A percentile compares a stretch with the other conserved stretches of the same genome.
phyloP scores from a whole-genome alignment of 2,113 vertebrate species.

The Pungitius pungitius region DNA sequence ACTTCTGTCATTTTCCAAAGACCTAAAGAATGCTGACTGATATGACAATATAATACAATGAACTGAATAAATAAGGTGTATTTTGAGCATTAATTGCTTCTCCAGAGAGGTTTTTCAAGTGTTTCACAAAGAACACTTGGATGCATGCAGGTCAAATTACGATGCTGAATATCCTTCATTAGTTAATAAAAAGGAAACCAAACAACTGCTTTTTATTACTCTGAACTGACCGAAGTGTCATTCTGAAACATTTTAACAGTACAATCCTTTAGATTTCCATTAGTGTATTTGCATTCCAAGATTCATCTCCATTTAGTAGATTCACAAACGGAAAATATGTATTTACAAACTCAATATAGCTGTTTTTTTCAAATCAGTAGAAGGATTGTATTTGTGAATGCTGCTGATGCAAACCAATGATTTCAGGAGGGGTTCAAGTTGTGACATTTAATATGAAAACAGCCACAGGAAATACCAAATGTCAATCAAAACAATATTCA shows the following conservation, averaged over 20 bases:
- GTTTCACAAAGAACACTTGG: conserved; percentile 13
- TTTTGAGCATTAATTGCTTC: conserved; percentile 40
- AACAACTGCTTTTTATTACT: neutral
- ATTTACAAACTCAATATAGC: neutral
- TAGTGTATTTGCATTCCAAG: neutral
- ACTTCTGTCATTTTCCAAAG: conserved; percentile 14
- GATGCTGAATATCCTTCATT: neutral
- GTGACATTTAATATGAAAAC: neutral
- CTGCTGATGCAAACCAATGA: neutral
- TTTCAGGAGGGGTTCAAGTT: neutral
- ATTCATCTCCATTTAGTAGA: neutral
- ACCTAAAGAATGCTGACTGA: conserved; percentile 24
- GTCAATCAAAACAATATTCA: neutral
- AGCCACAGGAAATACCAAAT: neutral
- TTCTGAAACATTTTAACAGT: neutral
- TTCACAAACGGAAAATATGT: neutral
- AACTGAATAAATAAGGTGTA: conserved; percentile 18
- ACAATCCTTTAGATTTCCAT: neutral
- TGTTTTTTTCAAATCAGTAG: neutral
- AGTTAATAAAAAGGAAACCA: neutral
- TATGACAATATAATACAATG: conserved; percentile 25
- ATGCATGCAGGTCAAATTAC: conserved; percentile 12
- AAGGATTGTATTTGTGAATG: neutral
- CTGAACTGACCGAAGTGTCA: neutral
- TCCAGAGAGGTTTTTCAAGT: conserved; percentile 28